phyloP scores from a whole-genome alignment of 2,888 invertebrate genomes.

The Eristalinus aeneus region DNA sequence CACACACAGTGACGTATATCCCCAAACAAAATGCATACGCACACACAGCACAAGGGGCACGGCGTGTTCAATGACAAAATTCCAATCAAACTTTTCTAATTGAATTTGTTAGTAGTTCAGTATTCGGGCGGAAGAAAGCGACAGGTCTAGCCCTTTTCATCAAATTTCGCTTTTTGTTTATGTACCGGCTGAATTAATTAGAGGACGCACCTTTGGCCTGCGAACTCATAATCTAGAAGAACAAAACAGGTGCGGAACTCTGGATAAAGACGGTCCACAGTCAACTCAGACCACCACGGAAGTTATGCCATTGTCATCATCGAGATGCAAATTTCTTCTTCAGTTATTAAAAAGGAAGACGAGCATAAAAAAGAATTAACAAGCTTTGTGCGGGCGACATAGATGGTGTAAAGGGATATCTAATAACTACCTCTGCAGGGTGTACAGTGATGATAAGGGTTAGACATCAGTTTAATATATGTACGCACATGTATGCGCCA shows the following conservation, averaged over 20 bases:
- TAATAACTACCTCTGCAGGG: background rate
- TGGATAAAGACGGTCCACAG: background rate
- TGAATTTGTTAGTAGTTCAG: slow-evolving; percentile 64
- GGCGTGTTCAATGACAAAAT: slow-evolving; percentile 48
- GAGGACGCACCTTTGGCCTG: slow-evolving; percentile 11
- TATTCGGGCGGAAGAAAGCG: slow-evolving; percentile 25
- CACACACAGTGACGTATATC: background rate
- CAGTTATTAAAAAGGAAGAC: background rate
- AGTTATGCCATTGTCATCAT: background rate
- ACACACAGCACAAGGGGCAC: no score
- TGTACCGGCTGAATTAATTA: slow-evolving; percentile 39
- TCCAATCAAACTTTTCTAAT: slow-evolving; percentile 66
- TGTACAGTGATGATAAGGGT: background rate
- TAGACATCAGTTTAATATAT: background rate
- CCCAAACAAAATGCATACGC: background rate
- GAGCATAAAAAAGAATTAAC: background rate
- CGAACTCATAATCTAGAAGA: slow-evolving; percentile 28
- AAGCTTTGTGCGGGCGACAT: background rate
- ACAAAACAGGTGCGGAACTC: background rate
- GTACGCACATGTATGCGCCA: background rate
- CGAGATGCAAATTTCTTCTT: background rate
- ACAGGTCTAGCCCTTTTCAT: slow-evolving; percentile 33
- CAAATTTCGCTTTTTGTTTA: slow-evolving; percentile 1
- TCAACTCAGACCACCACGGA: background rate
- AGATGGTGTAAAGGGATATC: background rate